Evolutionary conservation across 1,140 invertebrate genomes (phyloP), one percentile per base, ranked within the genome.

Genomic region (Aphelenchoides besseyi): DNA sequence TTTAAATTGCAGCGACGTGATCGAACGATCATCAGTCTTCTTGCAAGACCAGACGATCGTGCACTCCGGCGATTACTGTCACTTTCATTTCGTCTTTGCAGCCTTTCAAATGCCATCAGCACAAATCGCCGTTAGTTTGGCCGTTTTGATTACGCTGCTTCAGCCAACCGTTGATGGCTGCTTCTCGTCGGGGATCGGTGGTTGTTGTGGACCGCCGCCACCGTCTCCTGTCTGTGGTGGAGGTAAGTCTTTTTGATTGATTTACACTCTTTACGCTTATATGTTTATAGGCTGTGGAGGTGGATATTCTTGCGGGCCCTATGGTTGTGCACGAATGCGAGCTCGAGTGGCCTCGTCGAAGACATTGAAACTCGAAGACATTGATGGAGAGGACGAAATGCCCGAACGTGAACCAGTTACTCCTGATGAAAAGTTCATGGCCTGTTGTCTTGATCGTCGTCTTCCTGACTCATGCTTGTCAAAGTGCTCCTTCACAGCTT

Each of bases 401-500:
- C 26, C 52, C 2, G 48, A 66, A 8, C 41, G 68, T 41, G 62
- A 16, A 18, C 48, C 63, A 8, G 36, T 80, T 67, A 83, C 71
- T 62, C 82, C 82, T 9, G 82, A 83, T 68, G 75, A 76, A 23
- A 71, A 72, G 37, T 83, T 83, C 66, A 81, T 84, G 75, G 72
- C 74, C n/a, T 83, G 82, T 52, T 83, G 82, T 73, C 69, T 79
- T 48, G 75, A 77, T 23, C 76, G 82, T 29, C 73, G 74, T 29
- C 66, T 82, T 55, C 82, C 82, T n/a, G 82, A 83, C 61, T 52
- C 72, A 8, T 83, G 82, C 62, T 59, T 83, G 9, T 71, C 63
- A 53, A 83, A 83, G 37, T 83, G 82, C 70, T 73, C 76, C 3
- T 83, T 82, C 73, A 70, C 67, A 3, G 68, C 82, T 5, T 83